A percentile compares a stretch with the other conserved stretches of the same genome.
Evolutionary conservation across 2,113 vertebrate species (phyloP).

Genomic region (Nipponia nippon): DNA sequence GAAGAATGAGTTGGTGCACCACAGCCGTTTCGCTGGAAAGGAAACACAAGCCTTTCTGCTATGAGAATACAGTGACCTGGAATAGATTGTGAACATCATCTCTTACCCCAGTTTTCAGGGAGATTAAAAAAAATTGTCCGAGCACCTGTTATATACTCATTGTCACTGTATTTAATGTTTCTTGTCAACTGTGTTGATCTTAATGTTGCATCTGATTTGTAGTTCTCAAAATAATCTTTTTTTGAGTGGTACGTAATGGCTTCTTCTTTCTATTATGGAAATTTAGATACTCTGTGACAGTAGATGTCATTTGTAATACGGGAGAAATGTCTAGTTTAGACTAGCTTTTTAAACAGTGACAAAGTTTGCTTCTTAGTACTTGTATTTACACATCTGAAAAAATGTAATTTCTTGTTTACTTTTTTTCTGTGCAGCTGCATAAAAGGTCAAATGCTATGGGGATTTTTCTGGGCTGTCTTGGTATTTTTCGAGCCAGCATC

Average conservation of each 20-base stretch:
- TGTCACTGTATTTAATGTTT: neutral
- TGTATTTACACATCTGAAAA: slow-evolving; percentile 43
- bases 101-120: neutral
- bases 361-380: neutral
- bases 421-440: slow-evolving; percentile 60
- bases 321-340: neutral
- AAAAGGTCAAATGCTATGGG: slow-evolving; percentile 11
- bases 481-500: neutral
- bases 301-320: neutral
- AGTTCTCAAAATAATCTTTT: neutral
- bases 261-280: neutral
- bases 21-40: neutral
- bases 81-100: neutral
- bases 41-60: neutral
- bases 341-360: neutral
- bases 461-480: slow-evolving; percentile 25
- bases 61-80: neutral
- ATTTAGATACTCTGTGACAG: neutral
- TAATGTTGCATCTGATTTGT: neutral
- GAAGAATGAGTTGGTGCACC: neutral
- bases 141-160: neutral
- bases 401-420: slow-evolving; percentile 41
- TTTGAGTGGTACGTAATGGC: neutral
- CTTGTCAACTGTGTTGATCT: neutral
- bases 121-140: neutral